Base-by-base conservation (phyloP, 92 coral and sea anemone species). In the Meandrina meandrites region DNA sequence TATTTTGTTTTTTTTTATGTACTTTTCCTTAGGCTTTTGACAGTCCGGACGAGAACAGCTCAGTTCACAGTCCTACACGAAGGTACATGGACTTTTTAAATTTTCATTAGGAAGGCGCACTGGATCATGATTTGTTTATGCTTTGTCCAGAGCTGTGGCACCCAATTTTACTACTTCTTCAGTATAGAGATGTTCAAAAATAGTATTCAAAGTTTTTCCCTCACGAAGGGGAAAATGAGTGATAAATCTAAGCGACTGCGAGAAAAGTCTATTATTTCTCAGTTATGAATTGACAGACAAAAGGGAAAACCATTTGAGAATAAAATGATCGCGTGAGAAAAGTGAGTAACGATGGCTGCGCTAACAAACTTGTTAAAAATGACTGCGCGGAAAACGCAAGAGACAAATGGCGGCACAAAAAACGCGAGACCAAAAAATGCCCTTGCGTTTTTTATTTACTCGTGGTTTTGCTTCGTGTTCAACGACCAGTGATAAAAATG, bases 1-100 rank as follows among this genome's bases (percentile, higher is more conserved):
- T 3, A 7, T 51, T n/a, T n/a, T n/a, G n/a, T n/a, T n/a, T n/a
- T n/a, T n/a, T n/a, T n/a, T 28, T 22, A 13, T 51, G 14, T 76
- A 47, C 37, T 77, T 76, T 32, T 76, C 79, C 31, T 30, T 85
- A 92, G 95, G 88, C 76, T 50, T 35, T 90, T 37, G 95, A 92
- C 60, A 88, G 89, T 70, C 82, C 86, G n/a, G 95, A 92, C 31
- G 95, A 90, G 24, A 88, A 84, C 67, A 88, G 37, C 27, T 89
- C 76, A 40, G 45, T 78, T 16, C 91, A 81, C 19, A 90, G 93
- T 75, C 95, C 93, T 14, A 89, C 95, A 34, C 84, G 85, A 84
- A 90, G 95, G 95, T 92, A 87, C 6, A 19, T 62, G 19, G 13
- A 12, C 22, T 6, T n/a, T 9, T 31, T 19, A 50, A 1, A 19